These are phyloP conservation scores for Yoshiicerus persimilis DNA, from an alignment of 1,140 invertebrate genomes.

Conservation along the genomic window DNA sequence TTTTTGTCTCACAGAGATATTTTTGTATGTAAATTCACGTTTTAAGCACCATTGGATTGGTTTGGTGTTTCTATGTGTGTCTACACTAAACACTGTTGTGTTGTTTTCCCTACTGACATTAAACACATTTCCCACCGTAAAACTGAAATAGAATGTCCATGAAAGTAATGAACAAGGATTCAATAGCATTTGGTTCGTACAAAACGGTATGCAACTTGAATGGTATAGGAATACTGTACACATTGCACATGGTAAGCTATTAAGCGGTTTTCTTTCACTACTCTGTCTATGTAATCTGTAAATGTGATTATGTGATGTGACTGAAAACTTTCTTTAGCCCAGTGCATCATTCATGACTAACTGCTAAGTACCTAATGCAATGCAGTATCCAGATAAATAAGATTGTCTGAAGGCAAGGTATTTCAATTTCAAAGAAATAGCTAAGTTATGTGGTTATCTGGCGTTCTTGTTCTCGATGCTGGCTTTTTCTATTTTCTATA, in stretches of 20 bases:
- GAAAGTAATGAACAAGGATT: too few species aligned
- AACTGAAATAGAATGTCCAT: not conserved
- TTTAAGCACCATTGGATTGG: too few species aligned
- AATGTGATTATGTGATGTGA: not conserved
- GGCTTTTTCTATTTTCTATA: too few species aligned
- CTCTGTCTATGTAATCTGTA: not conserved
- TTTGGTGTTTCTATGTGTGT: too few species aligned
- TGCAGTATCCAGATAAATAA: not conserved
- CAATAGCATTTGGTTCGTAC: too few species aligned
- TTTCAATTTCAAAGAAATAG: not conserved
- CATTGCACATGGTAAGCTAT: too few species aligned
- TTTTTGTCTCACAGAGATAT: not conserved
- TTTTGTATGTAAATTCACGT: not conserved
- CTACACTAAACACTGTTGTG: not conserved
- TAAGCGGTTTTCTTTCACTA: not conserved
- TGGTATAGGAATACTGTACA: too few species aligned
- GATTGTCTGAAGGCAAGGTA: too few species aligned
- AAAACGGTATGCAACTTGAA: too few species aligned
- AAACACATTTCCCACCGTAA: not conserved
- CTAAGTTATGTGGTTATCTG: too few species aligned
- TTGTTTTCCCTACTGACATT: not conserved
- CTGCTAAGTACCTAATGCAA: too few species aligned
- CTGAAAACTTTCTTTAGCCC: not conserved
- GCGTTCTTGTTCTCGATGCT: too few species aligned
- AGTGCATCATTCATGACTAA: not conserved